Evolutionary conservation across 2,888 invertebrate genomes (phyloP), one percentile per base, ranked within the genome.

Genomic region (Acanthoscelides obtectus): DNA sequence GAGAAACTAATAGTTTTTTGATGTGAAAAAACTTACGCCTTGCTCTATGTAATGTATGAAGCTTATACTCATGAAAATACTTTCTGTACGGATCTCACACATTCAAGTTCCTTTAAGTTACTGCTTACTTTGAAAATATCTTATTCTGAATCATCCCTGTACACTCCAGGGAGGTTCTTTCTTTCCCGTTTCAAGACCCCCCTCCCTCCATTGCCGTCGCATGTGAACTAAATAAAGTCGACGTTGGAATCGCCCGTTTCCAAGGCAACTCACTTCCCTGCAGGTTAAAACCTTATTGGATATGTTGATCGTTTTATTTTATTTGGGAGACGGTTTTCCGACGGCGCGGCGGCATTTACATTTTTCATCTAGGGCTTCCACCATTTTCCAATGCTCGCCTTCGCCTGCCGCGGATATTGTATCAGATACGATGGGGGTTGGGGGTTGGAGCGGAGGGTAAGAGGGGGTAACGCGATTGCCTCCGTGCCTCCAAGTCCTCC

Each of bases 221-320:
- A 83, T 83, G 83, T 82, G 83, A 80, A 83, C 81, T 78, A 81
- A 82, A 81, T 76, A 74, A 76, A 76, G 81, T 83, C 79, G 81
- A 79, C 80, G 19, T 66, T 78, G 77, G 77, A 80, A 80, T 80
- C 78, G n/a, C 76, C 73, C 79, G 84, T 84, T 80, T 76, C 84
- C 83, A 81, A 76, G 83, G 82, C 82, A 81, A 84, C 84, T 73
- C 79, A 78, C 77, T 83, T 83, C 83, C 83, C 84, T 82, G 83
- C 83, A 84, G 84, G 84, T 84, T 85, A 84, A 83, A 84, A 82
- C 84, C 84, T 85, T 84, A 85, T 84, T 85, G 85, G 84, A 84
- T 84, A 84, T 84, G 83, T 84, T 84, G 81, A 82, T 83, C 84
- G 83, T 82, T 84, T 84, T 83, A 83, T 83, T 84, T 84, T 84